A percentile compares a stretch with the other conserved stretches of the same genome.
phyloP scores from a whole-genome alignment of 2,888 invertebrate species.

The Odontocolon sp. region DNA sequence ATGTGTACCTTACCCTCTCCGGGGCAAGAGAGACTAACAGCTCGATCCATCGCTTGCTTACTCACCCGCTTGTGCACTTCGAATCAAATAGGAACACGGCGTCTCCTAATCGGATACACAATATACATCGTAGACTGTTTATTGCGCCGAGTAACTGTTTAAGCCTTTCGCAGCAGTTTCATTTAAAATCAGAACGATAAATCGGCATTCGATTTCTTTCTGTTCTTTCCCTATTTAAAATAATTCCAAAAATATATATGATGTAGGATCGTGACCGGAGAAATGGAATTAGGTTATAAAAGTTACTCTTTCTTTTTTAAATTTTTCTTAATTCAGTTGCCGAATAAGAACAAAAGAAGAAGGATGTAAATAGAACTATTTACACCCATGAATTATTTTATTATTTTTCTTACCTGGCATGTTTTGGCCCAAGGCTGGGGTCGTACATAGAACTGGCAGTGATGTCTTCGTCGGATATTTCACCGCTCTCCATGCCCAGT shows the following conservation, averaged over 20 bases:
- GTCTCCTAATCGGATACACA: not conserved
- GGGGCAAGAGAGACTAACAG: slow-evolving; percentile 9
- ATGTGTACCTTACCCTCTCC: slow-evolving; percentile 32
- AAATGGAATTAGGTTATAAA: too few relatives aligned
- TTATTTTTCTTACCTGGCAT: slow-evolving; percentile 75
- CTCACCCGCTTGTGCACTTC: not conserved
- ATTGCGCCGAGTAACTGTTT: too few relatives aligned
- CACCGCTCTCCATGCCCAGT: slow-evolving; percentile 79
- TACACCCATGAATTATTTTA: not conserved
- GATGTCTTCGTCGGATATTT: slow-evolving; percentile 80
- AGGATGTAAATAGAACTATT: not conserved
- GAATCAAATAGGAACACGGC: slow-evolving; percentile 1
- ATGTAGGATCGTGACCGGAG: too few relatives aligned
- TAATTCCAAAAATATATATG: too few relatives aligned
- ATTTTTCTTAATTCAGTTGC: too few relatives aligned
- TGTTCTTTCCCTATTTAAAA: too few relatives aligned
- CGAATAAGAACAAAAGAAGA: too few relatives aligned
- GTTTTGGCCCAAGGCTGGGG: slow-evolving; percentile 78
- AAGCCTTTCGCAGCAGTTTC: too few relatives aligned
- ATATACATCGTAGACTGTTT: too few relatives aligned
- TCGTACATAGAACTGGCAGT: slow-evolving; percentile 79
- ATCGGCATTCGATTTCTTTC: too few relatives aligned
- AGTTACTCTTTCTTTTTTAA: too few relatives aligned
- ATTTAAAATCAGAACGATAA: too few relatives aligned
- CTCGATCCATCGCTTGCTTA: slow-evolving; percentile 15